Evolutionary conservation across 2,797 vertebrate genomes (phyloP), one percentile per base, ranked within the genome.

Genomic region (Limosa lapponica): DNA sequence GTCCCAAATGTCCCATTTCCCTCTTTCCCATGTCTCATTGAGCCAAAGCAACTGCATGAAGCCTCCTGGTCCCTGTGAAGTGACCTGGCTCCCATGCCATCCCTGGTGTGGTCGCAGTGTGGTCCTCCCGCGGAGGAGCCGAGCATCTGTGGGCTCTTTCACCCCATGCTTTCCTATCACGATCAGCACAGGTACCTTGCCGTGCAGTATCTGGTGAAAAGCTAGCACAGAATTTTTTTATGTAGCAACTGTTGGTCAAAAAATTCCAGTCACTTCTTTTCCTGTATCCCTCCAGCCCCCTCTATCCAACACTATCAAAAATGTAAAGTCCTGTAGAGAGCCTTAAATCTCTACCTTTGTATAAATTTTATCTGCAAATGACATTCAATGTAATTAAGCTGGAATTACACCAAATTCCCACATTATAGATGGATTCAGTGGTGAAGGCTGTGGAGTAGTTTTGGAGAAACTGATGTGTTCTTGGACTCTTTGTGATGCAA

Each of bases 51-150:
- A 34, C 18, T 30, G 54, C 34, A 13, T 49, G 49, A 34, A 71
- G 43, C 28, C 8, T 74, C 39, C 19, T 13, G 10, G 20, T 51
- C 5, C 9, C 32, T 37, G 23, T 22, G 58, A 24, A 24, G 39
- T 17, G 48, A 11, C 0, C 8, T 36, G 24, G 13, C 52, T 77
- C 30, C 64, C 1, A 0, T 2, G 6, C 14, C 8, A 7, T 41
- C 23, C 11, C 36, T 25, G 32, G 44, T 10, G 8, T 34, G 16
- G 3, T 17, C 1, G 0, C 32, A 18, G 36, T 30, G 51, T 52
- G 28, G 28, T 52, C 28, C 51, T 52, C 17, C 17, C 51, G 8
- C 17, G 1, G 28, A 78, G 57, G 28, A 80, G 25, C 7, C 89
- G 39, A 85, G 36, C n/a, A 13, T 36, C 34, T 69, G 8, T 19